Evolutionary conservation across 2,888 invertebrate species (phyloP).

Genomic region (Lapara coniferarum): DNA sequence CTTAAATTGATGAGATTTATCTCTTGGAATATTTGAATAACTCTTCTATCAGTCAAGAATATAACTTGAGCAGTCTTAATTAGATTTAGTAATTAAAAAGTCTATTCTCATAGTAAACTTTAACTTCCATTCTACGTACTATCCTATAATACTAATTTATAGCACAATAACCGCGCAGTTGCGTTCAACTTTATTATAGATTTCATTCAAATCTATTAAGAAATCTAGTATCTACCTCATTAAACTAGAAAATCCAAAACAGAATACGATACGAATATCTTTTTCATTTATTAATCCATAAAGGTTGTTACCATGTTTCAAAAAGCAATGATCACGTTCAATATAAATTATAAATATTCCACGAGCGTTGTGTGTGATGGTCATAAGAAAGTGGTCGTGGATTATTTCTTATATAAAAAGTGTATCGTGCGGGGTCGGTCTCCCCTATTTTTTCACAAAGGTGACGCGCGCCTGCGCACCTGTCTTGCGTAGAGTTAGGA

Average conservation of each 20-base stretch:
- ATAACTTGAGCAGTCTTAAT: no score
- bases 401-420: constrained; percentile 31
- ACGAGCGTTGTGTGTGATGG: constrained; percentile 4
- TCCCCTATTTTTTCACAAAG: constrained; percentile 72
- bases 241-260: neutral
- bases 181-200: no score
- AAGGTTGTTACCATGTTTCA: neutral
- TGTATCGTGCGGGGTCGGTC: constrained; percentile 48
- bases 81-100: no score
- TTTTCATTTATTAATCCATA: neutral
- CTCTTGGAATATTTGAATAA: no score
- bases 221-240: no score
- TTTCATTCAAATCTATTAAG: no score
- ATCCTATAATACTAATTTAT: no score
- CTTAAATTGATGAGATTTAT: no score
- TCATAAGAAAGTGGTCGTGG: constrained; percentile 26
- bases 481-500: constrained; percentile 56
- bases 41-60: no score
- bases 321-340: neutral
- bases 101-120: no score
- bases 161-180: no score
- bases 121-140: no score
- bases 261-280: neutral
- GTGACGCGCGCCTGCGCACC: constrained; percentile 71
- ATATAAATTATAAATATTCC: neutral